A percentile compares a stretch with the other conserved stretches of the same genome.
phyloP scores from a whole-genome alignment of 2,888 invertebrate species.

The Trichogramma dendrolimi region DNA sequence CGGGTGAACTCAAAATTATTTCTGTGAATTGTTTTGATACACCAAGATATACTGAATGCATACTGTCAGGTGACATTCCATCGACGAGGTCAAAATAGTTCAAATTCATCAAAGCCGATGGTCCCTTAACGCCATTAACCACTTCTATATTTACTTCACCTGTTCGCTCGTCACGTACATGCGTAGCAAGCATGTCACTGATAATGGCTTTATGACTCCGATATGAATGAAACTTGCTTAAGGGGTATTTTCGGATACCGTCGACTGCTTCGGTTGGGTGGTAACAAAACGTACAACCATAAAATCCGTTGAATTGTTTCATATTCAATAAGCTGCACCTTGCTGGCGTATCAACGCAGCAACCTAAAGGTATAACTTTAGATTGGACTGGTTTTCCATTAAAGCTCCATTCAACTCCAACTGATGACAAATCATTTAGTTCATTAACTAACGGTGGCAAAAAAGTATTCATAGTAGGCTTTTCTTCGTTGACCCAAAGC shows the following conservation, averaged over 20 bases:
- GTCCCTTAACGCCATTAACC: slow-evolving; percentile 20
- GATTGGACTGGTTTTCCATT: slow-evolving; percentile 14
- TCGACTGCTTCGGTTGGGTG: slow-evolving; percentile 15
- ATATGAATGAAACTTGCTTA: slow-evolving; percentile 6
- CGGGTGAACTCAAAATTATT: not conserved
- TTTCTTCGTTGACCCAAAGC: slow-evolving; percentile 25
- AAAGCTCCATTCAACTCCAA: slow-evolving; percentile 22
- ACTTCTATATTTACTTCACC: not conserved
- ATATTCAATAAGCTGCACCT: slow-evolving; percentile 19
- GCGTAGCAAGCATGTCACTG: not conserved
- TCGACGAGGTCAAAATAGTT: slow-evolving; percentile 26
- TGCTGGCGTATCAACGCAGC: slow-evolving; percentile 21
- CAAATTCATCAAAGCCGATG: slow-evolving; percentile 21
- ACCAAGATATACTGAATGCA: slow-evolving; percentile 28
- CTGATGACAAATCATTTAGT: slow-evolving; percentile 23
- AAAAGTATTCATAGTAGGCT: slow-evolving; percentile 25
- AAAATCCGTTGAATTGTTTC: slow-evolving; percentile 21
- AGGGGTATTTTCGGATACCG: slow-evolving; percentile 12
- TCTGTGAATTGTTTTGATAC: slow-evolving; percentile 14
- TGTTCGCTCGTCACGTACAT: not conserved
- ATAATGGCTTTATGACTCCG: slow-evolving; percentile 13
- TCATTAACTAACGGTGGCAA: slow-evolving; percentile 25
- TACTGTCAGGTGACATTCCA: slow-evolving; percentile 28
- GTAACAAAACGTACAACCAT: slow-evolving; percentile 26
- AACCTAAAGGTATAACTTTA: slow-evolving; percentile 21